Base-by-base conservation (phyloP, 2,113 vertebrate species). In the Erythrocercus mccallii region DNA sequence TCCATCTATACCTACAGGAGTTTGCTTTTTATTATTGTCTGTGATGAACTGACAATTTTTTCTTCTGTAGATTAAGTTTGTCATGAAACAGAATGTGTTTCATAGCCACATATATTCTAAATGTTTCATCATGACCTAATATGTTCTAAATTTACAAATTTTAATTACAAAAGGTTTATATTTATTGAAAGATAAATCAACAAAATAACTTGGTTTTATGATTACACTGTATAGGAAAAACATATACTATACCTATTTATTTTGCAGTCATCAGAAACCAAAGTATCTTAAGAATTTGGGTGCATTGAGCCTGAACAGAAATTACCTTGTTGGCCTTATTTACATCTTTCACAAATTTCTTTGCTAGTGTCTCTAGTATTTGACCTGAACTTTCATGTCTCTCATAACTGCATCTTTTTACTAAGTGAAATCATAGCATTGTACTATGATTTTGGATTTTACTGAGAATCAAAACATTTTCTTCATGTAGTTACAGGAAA, bases 121-220 rank as follows among this genome's bases (percentile, higher is more conserved):
- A 48, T 53, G 12, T 58, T 83, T 70, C 45, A 40, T n/a, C 3
- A 2, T 2, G 1, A 69, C 1, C 1, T 42, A 30, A 30, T 30
- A 13, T n/a, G 20, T 68, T 86, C 48, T 88, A 72, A 65, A 72
- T 45, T 48, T 54, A 33, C 4, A 27, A 4, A 33, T 61, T 77
- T 84, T 3, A 56, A 70, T 44, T 90, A 10, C 9, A 61, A 70
- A 81, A 30, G 45, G 1, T 22, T 56, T 68, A 15, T 28, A 61
- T 37, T 73, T 66, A 45, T 74, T 71, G 64, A 24, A 64, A 81
- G 25, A 56, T 14, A 47, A 64, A 92, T 3, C 17, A 37, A 50
- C 2, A 37, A 51, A 62, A 30, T 45, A 40, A 10, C 22, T 90
- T 86, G 15, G 0, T 25, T 86, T 83, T 76, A 42, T 78, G 2